Evolutionary conservation across 92 coral and sea anemone species (phyloP).

Genomic region (Galaxea fascicularis): DNA sequence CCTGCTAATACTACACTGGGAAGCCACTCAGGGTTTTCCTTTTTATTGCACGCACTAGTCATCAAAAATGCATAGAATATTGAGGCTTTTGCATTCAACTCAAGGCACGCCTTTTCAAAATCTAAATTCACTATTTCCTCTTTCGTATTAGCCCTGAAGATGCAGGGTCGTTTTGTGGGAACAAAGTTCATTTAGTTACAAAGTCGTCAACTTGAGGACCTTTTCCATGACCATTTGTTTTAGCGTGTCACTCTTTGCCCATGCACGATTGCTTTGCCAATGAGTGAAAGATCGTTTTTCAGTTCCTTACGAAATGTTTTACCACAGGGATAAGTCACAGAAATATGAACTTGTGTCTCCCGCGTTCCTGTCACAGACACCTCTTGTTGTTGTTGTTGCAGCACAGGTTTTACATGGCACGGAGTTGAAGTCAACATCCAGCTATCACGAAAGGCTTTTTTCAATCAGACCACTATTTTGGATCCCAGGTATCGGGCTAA

Average conservation of each 20-base stretch:
- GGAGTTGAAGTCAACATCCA: conserved; percentile 10
- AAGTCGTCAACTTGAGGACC: conserved; percentile 42
- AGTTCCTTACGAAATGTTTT: conserved; percentile 41
- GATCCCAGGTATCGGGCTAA: conserved; percentile 9
- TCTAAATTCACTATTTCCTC: conserved; percentile 24
- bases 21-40: conserved; percentile 30
- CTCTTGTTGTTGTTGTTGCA: conserved; percentile 6
- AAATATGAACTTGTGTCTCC: conserved; percentile 35
- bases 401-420: conserved; percentile 4
- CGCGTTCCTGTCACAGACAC: conserved; percentile 8
- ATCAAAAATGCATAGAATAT: conserved; percentile 53
- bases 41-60: conserved; percentile 45
- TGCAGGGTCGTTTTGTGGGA: conserved; percentile 47
- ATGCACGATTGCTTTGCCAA: conserved; percentile 53
- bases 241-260: conserved; percentile 26
- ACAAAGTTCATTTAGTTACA: conserved; percentile 47
- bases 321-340: conserved; percentile 45
- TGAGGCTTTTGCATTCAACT: conserved; percentile 59
- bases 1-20: conserved; percentile 61
- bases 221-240: conserved; percentile 46
- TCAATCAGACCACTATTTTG: conserved; percentile 9
- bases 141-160: conserved; percentile 47
- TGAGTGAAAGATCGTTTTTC: conserved; percentile 30
- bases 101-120: conserved; percentile 52
- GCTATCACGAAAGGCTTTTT: conserved; percentile 17